These are phyloP conservation scores for Dorcus hopei DNA, from an alignment of 2,888 invertebrate genomes.

Conservation along the genomic window DNA sequence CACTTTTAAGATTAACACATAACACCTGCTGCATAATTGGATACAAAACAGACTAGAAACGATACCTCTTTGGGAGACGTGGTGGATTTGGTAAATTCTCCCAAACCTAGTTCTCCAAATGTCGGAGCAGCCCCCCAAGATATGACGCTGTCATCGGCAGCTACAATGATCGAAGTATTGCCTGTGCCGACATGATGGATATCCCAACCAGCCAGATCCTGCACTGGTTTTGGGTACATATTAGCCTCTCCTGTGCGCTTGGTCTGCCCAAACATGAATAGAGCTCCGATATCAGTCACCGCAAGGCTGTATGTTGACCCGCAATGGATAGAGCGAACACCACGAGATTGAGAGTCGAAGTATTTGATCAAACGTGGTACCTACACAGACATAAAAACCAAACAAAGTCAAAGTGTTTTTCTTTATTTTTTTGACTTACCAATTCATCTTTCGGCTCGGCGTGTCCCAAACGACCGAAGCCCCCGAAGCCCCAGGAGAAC, in stretches of 20 bases:
- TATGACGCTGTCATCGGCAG: slow-evolving; percentile 87
- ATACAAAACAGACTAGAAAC: neutral
- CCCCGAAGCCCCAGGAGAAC: slow-evolving; percentile 95
- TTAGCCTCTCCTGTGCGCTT: slow-evolving; percentile 93
- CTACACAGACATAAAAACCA: slow-evolving; percentile 23
- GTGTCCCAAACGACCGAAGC: slow-evolving; percentile 90
- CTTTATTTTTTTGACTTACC: slow-evolving; percentile 62
- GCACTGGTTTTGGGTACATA: slow-evolving; percentile 94
- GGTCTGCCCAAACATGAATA: slow-evolving; percentile 86
- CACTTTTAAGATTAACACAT: no score
- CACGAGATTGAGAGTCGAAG: slow-evolving; percentile 81
- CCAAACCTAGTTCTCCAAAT: slow-evolving; percentile 89
- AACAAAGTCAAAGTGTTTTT: neutral
- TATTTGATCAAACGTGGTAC: slow-evolving; percentile 76
- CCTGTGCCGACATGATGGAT: slow-evolving; percentile 81
- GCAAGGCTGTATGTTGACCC: slow-evolving; percentile 86
- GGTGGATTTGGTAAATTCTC: slow-evolving; percentile 84
- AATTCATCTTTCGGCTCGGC: slow-evolving; percentile 90
- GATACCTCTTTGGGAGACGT: slow-evolving; percentile 82
- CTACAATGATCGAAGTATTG: slow-evolving; percentile 79
- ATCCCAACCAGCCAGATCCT: slow-evolving; percentile 92
- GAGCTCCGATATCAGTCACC: slow-evolving; percentile 70
- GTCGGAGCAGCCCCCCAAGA: slow-evolving; percentile 94
- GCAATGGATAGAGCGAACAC: slow-evolving; percentile 76
- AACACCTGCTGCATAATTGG: neutral